A percentile compares a stretch with the other conserved stretches of the same genome.
These are phyloP conservation scores for Volucella inflata DNA, from an alignment of 2,888 invertebrate genomes.

Conservation along the genomic window DNA sequence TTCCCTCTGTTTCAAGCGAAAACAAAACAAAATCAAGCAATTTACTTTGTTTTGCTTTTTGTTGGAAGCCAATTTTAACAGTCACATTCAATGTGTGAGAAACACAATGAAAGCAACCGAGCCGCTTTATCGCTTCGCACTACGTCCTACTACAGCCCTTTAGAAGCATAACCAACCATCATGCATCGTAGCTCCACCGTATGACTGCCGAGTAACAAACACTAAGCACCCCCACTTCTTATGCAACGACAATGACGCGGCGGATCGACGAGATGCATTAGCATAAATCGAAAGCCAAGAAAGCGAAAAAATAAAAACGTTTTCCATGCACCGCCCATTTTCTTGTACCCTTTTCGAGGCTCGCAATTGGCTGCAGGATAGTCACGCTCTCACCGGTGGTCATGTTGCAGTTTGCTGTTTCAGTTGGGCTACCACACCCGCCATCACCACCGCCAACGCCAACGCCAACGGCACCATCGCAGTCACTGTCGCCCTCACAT, in stretches of 20 bases:
- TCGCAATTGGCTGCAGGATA: constrained; percentile 73
- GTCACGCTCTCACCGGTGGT: constrained; percentile 53
- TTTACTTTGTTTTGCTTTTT: neutral
- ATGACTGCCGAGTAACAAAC: neutral
- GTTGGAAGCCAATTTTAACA: constrained; percentile 48
- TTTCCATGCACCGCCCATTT: constrained; percentile 75
- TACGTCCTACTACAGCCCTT: neutral
- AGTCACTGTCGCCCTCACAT: too few relatives aligned
- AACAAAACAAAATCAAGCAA: constrained; percentile 13
- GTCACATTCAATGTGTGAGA: constrained; percentile 60
- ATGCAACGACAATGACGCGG: neutral
- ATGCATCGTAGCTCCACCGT: constrained; percentile 49
- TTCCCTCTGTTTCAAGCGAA: neutral
- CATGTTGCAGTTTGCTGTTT: constrained; percentile 47
- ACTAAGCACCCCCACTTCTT: constrained; percentile 57
- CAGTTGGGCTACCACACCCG: constrained; percentile 23
- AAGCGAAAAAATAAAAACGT: constrained; percentile 35
- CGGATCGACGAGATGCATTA: constrained; percentile 48
- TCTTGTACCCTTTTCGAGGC: constrained; percentile 66
- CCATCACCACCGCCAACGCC: neutral
- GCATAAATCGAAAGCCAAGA: constrained; percentile 53
- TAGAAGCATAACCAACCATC: constrained; percentile 53
- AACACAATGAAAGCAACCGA: constrained; percentile 70
- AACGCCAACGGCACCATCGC: too few relatives aligned
- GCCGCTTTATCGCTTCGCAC: constrained; percentile 65